Evolutionary conservation across 1,140 invertebrate species (phyloP).

Genomic region (Brachionus paranguensis): DNA sequence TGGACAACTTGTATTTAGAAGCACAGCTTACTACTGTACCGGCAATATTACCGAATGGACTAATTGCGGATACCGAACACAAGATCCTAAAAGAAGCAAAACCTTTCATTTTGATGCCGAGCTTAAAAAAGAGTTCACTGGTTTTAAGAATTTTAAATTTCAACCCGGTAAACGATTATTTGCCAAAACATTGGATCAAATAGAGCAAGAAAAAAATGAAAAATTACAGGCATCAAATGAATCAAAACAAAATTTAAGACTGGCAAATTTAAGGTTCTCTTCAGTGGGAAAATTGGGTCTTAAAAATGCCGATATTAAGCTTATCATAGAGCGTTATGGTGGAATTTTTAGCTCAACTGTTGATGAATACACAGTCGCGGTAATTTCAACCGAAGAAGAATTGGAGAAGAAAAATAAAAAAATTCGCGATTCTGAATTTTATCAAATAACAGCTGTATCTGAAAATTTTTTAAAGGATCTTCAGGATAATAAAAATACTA

Average conservation of each 20-base stretch:
- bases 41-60: slow-evolving; percentile 83
- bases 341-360: slow-evolving; percentile 7
- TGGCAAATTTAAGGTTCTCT: not conserved
- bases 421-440: slow-evolving; percentile 65
- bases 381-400: slow-evolving; percentile 33
- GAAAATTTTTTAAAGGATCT: slow-evolving; percentile 65
- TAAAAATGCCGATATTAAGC: slow-evolving; percentile 27
- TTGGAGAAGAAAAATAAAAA: slow-evolving; percentile 64
- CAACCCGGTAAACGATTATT: not conserved
- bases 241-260: not conserved
- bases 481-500: slow-evolving; percentile 61
- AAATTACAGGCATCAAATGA: not conserved
- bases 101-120: slow-evolving; percentile 62
- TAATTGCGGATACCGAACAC: slow-evolving; percentile 70
- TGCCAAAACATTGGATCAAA: not conserved
- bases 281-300: not conserved
- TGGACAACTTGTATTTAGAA: slow-evolving; percentile 58
- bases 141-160: slow-evolving; percentile 38
- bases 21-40: slow-evolving; percentile 71
- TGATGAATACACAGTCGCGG: not conserved
- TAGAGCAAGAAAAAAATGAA: slow-evolving; percentile 6
- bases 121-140: slow-evolving; percentile 63
- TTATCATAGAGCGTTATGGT: not conserved
- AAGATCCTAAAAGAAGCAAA: slow-evolving; percentile 65
- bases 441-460: slow-evolving; percentile 71